Evolutionary conservation across 37 sponge, comb jelly and placozoan species (phyloP).

Genomic region (Halisarca cf. caerulea): DNA sequence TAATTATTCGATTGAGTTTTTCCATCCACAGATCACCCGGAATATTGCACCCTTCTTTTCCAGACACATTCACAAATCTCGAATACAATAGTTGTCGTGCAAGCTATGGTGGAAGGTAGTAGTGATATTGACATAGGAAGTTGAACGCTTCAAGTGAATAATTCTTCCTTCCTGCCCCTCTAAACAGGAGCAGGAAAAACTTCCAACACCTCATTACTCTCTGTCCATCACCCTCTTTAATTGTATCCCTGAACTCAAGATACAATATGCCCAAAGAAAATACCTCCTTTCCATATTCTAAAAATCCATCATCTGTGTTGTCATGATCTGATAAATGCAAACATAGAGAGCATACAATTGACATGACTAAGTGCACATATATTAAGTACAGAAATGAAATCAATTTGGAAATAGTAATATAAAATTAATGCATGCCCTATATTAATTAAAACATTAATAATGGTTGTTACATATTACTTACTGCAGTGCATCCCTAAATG

Average conservation of each 20-base stretch:
- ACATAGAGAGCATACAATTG: background rate
- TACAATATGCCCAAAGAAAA: background rate
- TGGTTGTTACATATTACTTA: no score
- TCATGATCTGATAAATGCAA: background rate
- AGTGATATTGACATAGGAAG: constrained; percentile 22
- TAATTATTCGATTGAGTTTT: constrained; percentile 13
- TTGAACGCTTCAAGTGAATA: background rate
- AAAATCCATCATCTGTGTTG: background rate
- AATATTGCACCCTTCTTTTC: constrained; percentile 36
- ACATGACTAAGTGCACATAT: no score
- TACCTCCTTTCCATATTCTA: background rate
- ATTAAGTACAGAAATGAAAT: no score
- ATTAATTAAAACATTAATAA: no score
- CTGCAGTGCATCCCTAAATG: background rate
- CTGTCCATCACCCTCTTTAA: background rate
- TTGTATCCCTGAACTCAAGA: background rate
- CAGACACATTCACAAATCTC: constrained; percentile 42
- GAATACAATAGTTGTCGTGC: constrained; percentile 35
- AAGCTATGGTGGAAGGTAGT: constrained; percentile 32
- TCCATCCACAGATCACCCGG: constrained; percentile 58
- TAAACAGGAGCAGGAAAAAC: background rate
- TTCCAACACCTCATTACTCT: background rate
- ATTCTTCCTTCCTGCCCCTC: background rate
- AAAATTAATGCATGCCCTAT: no score
- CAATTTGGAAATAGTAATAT: background rate